Evolutionary conservation across 2,888 invertebrate species (phyloP), one percentile per base, ranked within the genome.

Genomic region (Pristionchus fissidentatus): DNA sequence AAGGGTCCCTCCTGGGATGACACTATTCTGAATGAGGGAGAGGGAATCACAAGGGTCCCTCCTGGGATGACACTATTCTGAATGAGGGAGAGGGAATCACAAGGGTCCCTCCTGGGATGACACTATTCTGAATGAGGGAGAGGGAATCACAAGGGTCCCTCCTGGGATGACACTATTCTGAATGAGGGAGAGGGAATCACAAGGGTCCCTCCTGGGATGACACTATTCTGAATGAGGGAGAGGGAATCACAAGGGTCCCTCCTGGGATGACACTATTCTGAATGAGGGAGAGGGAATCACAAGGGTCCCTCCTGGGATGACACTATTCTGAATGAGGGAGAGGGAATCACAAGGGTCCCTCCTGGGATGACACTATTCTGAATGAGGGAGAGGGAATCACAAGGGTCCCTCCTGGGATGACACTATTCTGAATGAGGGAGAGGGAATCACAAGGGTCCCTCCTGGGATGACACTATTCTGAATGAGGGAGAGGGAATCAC

Each of bases 21-120:
- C 66, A 66, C 38, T 66, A 66, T 66, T 66, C 66, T n/a, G 38
- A 22, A 38, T 19, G 38, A 35, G 19, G 66, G 60, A 60, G 60
- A 32, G 60, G 60, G 32, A 66, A 19, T 19, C 35, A 38, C 22
- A 19, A 66, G 38, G 66, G 38, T 22, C 5, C 8, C 66, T 66
- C 66, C 66, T 66, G 66, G 29, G 35, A 66, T 66, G 38, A 19
- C 66, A 66, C 38, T 66, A 66, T 66, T 66, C 66, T n/a, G 38
- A 22, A 38, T 19, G 38, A 35, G 19, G 66, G 60, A 60, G 60
- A 32, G 60, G 60, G 32, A 66, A 19, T 19, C 35, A 38, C 22
- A 19, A 66, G 38, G 66, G 38, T 22, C 5, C 8, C 66, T 66
- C 66, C 66, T 66, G 66, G 29, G 35, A 66, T 66, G 38, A 19